Conservation (phyloP, 2,113 vertebrate species). For the Corydoras maculifer region DNA sequence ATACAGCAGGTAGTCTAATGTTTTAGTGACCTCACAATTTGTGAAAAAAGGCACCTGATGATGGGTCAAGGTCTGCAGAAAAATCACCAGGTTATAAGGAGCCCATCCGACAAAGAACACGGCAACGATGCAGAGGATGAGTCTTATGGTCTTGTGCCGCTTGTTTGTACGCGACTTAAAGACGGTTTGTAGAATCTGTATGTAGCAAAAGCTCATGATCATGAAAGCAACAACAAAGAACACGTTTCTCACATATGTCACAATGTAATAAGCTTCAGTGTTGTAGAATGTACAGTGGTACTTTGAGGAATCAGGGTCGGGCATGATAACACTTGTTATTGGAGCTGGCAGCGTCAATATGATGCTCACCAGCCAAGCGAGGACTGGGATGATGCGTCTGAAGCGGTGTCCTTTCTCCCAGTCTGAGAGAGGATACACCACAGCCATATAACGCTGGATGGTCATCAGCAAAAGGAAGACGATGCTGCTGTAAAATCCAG, state of each 20-base stretch:
- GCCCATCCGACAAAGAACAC: conserved; percentile 84
- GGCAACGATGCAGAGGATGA: conserved; percentile 75
- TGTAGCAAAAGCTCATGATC: conserved; percentile 75
- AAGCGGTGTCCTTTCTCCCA: conserved; percentile 40
- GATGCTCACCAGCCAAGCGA: conserved; percentile 69
- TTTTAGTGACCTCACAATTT: conserved; percentile 51
- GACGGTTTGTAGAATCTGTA: conserved; percentile 70
- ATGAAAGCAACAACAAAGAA: conserved; percentile 72
- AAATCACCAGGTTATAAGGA: conserved; percentile 80
- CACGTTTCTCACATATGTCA: conserved; percentile 51
- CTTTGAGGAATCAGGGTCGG: no score
- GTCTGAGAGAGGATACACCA: conserved; percentile 70
- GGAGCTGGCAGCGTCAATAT: conserved; percentile 67
- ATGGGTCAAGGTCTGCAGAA: conserved; percentile 60
- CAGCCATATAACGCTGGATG: conserved; percentile 71
- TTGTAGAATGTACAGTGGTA: conserved; percentile 57
- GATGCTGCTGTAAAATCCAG: conserved; percentile 80
- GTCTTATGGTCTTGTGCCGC: conserved; percentile 74
- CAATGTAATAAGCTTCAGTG: conserved; percentile 34
- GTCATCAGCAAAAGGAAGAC: conserved; percentile 82
- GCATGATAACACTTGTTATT: conserved; percentile 30
- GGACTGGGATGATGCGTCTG: conserved; percentile 46
- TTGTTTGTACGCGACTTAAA: conserved; percentile 61
- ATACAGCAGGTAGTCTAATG: conserved; percentile 59
- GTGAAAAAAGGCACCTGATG: conserved; percentile 4